phyloP scores from a whole-genome alignment of 2,888 invertebrate species.

The Cylloceria caligata region DNA sequence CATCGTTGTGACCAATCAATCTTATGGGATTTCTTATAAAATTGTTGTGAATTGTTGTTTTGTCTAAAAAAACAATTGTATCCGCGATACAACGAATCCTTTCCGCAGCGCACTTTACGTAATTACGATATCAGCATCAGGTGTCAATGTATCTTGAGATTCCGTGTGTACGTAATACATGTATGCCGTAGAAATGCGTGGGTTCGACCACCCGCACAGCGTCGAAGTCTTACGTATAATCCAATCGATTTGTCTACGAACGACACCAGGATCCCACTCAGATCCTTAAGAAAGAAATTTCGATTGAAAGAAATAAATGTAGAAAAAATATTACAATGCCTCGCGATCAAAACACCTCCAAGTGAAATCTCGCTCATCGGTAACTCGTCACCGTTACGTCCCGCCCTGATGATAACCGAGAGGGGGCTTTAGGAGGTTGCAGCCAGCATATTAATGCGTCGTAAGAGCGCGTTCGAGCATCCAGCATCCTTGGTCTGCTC shows the following conservation, averaged over 20 bases:
- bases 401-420: neutral
- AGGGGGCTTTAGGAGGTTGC: neutral
- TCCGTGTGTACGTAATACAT: slow-evolving; percentile 1
- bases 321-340: neutral
- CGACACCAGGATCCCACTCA: neutral
- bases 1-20: no score
- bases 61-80: neutral
- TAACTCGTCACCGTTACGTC: neutral
- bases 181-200: slow-evolving; percentile 8
- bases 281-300: neutral
- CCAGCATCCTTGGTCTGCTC: slow-evolving; percentile 29
- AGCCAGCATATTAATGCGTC: neutral
- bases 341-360: neutral
- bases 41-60: no score
- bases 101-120: neutral
- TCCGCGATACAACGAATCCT: neutral
- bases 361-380: neutral
- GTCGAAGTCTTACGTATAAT: slow-evolving; percentile 13
- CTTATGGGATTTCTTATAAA: no score
- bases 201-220: slow-evolving; percentile 23
- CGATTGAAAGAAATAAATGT: neutral
- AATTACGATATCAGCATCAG: slow-evolving; percentile 9
- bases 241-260: slow-evolving; percentile 19
- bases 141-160: slow-evolving; percentile 14
- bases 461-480: neutral